Conservation (phyloP, 23 tunicate genomes). For the Trididemnum clinides region DNA sequence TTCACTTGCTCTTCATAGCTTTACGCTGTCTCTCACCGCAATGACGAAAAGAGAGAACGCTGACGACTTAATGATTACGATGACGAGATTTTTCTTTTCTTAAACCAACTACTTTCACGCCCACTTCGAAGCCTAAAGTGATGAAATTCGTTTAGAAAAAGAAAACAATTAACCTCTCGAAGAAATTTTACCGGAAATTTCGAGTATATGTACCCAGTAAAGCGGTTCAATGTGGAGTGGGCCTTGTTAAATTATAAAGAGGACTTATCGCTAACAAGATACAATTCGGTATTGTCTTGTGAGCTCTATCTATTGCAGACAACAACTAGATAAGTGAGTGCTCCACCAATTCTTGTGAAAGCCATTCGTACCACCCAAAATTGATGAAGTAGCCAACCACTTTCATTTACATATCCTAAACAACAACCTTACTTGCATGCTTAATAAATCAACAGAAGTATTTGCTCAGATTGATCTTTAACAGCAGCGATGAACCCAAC, state of each 20-base stretch:
- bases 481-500: too few relatives aligned
- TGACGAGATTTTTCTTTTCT: background rate
- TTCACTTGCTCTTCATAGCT: background rate
- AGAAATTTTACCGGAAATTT: conserved; percentile 51
- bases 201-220: conserved; percentile 35
- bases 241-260: background rate
- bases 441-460: too few relatives aligned
- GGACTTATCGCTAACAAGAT: conserved; percentile 27
- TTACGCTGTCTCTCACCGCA: background rate
- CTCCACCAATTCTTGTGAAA: background rate
- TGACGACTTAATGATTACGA: background rate
- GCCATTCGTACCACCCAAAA: background rate
- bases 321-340: background rate
- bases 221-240: background rate
- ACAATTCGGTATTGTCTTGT: conserved; percentile 6
- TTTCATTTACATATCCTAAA: too few relatives aligned
- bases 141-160: conserved; percentile 7
- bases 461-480: too few relatives aligned
- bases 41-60: background rate
- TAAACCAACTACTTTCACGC: conserved; percentile 18
- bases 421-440: too few relatives aligned
- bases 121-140: background rate
- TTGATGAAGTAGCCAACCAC: too few relatives aligned
- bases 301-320: conserved; percentile 18
- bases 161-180: conserved; percentile 29